Base-by-base conservation (phyloP, 2,113 vertebrate species). In the Oceanodroma tethys region DNA sequence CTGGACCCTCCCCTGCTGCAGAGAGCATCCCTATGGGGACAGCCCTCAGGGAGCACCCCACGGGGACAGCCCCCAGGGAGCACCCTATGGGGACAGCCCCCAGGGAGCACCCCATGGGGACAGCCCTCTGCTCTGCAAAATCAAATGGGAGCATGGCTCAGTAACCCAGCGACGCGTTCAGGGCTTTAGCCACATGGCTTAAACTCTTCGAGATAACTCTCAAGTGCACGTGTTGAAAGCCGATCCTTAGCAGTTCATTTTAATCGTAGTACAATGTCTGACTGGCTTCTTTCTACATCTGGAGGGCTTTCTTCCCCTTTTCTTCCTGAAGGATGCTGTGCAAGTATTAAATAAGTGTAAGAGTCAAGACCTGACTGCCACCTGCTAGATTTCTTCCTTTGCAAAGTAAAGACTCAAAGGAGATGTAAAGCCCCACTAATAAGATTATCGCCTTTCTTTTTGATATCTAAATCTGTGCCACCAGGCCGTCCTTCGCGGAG, bases 391-490 rank as follows among this genome's bases (percentile, higher is more conserved):
- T 79, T 63, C 89, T 86, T 67, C 83, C 74, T 97, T 76, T 65
- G 30, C 82, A 70, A 90, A 73, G 45, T 42, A 66, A 94, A 96
- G 66, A 72, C 88, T 96, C 95, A 79, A 55, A 97, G 95, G 95
- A 91, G 84, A 94, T 80, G 71, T 86, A 90, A 96, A 97, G 78
- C 38, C 76, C 86, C 92, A 82, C 96, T 97, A 98, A 97, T 97
- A 88, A 97, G 96, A 97, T 96, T 96, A 98, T 91, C 73, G 21
- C 88, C 66, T 21, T 70, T 73, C 62, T 88, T 95, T 92, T 43
- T 82, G 95, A 45, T 95, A 95, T 78, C 95, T 96, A 97, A 98
- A 96, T 97, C 93, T 84, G 86, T 86, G 93, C 93, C 93, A 91
- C 93, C 88, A 48, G 53, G 84, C 91, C 53, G 81, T 95, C 97